These are phyloP conservation scores for Montipora foliosa DNA, from an alignment of 64 coral and sea anemone species.

Conservation along the genomic window DNA sequence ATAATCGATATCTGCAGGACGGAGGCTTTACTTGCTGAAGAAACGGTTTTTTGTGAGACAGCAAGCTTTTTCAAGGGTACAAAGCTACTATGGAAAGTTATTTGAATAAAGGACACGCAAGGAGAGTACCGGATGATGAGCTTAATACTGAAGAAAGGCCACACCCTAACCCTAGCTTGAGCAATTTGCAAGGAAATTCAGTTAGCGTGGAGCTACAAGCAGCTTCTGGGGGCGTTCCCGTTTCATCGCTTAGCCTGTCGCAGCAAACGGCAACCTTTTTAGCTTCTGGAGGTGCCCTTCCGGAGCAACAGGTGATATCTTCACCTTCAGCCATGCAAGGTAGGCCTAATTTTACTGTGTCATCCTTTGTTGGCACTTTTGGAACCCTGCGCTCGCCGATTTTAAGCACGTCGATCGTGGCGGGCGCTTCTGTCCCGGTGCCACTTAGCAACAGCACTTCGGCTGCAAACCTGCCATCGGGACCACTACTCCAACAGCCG, in stretches of 20 bases:
- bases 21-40: constrained; percentile 14
- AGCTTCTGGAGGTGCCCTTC: no score
- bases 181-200: no score
- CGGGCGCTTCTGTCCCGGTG: neutral
- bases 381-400: neutral
- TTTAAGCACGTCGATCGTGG: neutral
- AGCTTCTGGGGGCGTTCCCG: no score
- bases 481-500: neutral
- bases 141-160: no score
- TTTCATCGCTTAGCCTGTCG: no score
- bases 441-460: neutral
- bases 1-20: constrained; percentile 47
- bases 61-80: constrained; percentile 32
- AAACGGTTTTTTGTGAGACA: constrained; percentile 26
- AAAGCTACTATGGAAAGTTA: constrained; percentile 47
- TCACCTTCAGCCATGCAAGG: neutral
- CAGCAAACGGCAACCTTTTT: no score
- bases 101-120: neutral
- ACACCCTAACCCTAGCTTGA: no score
- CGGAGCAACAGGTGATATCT: neutral
- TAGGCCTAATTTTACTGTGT: neutral
- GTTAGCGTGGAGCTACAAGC: no score
- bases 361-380: constrained; percentile 10
- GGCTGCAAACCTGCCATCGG: neutral
- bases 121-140: neutral